Base-by-base conservation (phyloP, 2,888 invertebrate genomes). In the Apamea anceps region DNA sequence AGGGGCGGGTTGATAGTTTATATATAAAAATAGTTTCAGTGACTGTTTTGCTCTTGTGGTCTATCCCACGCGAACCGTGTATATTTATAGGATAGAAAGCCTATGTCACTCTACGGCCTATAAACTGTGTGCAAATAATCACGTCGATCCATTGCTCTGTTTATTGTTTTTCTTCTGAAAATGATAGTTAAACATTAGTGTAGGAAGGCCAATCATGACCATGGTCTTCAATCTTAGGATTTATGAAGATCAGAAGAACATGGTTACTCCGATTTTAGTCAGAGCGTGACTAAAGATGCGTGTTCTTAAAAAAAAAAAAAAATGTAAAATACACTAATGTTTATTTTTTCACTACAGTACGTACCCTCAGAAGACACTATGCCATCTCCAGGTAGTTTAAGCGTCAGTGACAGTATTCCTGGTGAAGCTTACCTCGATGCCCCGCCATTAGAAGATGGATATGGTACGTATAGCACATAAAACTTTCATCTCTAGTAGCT, bases 381-480 rank as follows among this genome's bases (percentile, higher is more conserved):
- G 18, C 57, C 72, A 0, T 62, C 85, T 25, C 67, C 86, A 15
- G 45, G 72, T 12, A 73, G 75, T 28, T 3, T 77, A 45, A 75
- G 71, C 37, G 32, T 65, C 6, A 79, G 57, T 57, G 77, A 75
- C 45, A 66, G 67, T 42, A 42, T 67, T 62, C 72, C 81, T 45
- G 63, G 79, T 37, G 89, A 91, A 68, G 51, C 66, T 45, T 75
- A 79, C 67, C 77, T 74, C 12, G 91, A 91, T n/a, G 88, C 82
- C 60, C 86, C 92, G 25, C 91, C 93, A 0, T 86, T 95, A 71
- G 96, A 96, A 90, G 96, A 96, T 82, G 96, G 96, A 74, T 96
- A 92, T 86, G 95, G 96, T 96, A 92, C 82, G 92, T 86, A 60
- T 18, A 0, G 42, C 0, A 21, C 25, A n/a, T 28, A 7, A 60